Base-by-base conservation (phyloP, 2,113 vertebrate genomes). In the Colistium nudipinnis region DNA sequence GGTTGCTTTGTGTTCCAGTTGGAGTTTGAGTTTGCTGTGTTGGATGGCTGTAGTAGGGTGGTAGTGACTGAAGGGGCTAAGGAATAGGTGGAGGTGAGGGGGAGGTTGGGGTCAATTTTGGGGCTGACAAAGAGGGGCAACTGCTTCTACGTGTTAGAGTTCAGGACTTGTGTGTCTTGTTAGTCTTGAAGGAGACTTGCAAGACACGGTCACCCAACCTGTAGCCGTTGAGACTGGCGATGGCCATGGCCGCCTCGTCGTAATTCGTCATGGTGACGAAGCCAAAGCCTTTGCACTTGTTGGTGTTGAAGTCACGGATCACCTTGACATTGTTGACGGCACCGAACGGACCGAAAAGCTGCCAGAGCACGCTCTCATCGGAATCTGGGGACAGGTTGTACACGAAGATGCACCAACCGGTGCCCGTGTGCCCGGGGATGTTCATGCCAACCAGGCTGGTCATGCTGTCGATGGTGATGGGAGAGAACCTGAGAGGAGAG, bases 241-340 rank as follows among this genome's bases (percentile, higher is more conserved):
- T 99, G 44, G 98, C 98, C 98, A 99, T 99, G 92, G 98, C 98
- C 45, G 98, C 98, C 93, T 99, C 98, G 17, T 99, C 98, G 81
- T 99, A 99, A 95, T 99, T 99, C 92, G 98, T 99, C 98, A 99
- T 99, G 92, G 98, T 99, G 92, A 99, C 98, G 85, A 99, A 99
- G 90, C 98, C 98, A 81, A 99, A 99, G 91, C 98, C 98, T 94
- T 99, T 99, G 96, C 98, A 99, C 93, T 99, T 99, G 95, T 99
- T 99, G 95, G 98, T 99, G 93, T 98, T 98, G 95, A 99, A 99
- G 93, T 99, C 98, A 38, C 98, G 97, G 94, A 99, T 99, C 92
- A 99, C 97, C 92, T 99, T 99, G 93, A 99, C 98, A 20, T 99
- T 99, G 93, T 98, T 99, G 91, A 99, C 98, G 0, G 98, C 98